Evolutionary conservation across 2,113 vertebrate genomes (phyloP), one percentile per base, ranked within the genome.

Genomic region (Suncus etruscus): DNA sequence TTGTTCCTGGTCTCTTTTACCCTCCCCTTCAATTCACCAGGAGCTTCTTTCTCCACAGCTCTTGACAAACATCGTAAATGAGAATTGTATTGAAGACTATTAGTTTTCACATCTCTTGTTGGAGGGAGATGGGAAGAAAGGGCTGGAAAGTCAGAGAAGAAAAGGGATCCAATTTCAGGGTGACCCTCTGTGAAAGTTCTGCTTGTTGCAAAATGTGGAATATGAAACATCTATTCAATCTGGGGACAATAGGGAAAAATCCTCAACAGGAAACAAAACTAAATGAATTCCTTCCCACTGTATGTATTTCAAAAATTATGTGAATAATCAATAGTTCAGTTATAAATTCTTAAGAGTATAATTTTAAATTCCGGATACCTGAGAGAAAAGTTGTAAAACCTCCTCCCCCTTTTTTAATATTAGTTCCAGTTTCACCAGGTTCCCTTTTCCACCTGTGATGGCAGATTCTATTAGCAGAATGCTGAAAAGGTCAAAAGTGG

Each of bases 161-260:
- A 87, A 61, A 91, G 65, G 74, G 74, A 86, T 90, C 22, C 29
- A 45, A 1, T 88, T 79, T 94, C 76, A 65, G 50, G 29, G 15
- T 93, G 66, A 90, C n/a, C 18, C 2, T 10, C 78, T n/a, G n/a
- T 51, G 74, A 48, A 87, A 95, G 70, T 91, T 61, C 61, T 90
- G 27, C n/a, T 74, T 79, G 31, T 81, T 51, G 27, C 24, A 48
- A 84, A 74, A 66, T 87, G 66, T 32, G n/a, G 66, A 66, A 18
- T 78, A 24, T 82, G 12, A 29, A 82, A 48, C 74, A 11, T 83
- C 25, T 58, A 72, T 48, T 72, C 45, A 83, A 50, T 75, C 45
- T 6, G 8, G 50, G 58, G 45, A 70, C 32, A 73, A 48, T 1
- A 76, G n/a, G 27, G 61, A 18, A n/a, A 16, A 45, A 10, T 74